Evolutionary conservation across 2,888 invertebrate genomes (phyloP), one percentile per base, ranked within the genome.

Genomic region (Tenthredo distinguenda): DNA sequence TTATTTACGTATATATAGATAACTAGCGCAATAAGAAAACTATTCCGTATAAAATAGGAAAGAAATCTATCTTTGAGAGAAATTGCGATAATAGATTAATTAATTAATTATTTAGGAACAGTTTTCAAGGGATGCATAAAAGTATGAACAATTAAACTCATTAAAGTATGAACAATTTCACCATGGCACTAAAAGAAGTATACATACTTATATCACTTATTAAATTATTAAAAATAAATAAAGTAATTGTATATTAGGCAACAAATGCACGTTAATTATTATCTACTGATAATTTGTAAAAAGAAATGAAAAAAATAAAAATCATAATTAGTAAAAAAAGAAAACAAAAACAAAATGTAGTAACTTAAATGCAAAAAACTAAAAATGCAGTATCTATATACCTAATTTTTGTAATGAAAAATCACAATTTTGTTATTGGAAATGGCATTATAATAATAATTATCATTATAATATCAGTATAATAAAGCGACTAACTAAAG

Each of bases 141-240:
- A 77, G 50, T 50, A 77, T 50, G 10, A 6, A 26, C 31, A 31
- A 2, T 31, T 68, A 0, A 15, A 15, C 34, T 74, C 18, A 12
- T 15, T 43, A 26, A 31, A 47, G 76, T 26, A 76, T 55, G 55
- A 77, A 50, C 55, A 77, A 77, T 77, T 55, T 74, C 47, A 77
- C 55, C 77, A 77, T 77, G 77, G 77, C 77, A 77, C 77, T 55
- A 55, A 77, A 77, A 77, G 31, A 77, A 77, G 55, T 43, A n/a
- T 74, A 77, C 21, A 9, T 76, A 43, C 10, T 31, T 68, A 21
- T 4, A 43, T 74, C 7, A 72, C 40, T 74, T 43, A 31, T n/a
- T 43, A 21, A 40, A 43, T 74, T 34, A 68, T 34, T 34, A 68
- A 43, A 12, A 74, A 74, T 74, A 74, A 74, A 74, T 74, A 74